Percentiles rank a stretch among this genome's conserved stretches.
These are phyloP conservation scores for Parasteatoda tepidariorum DNA, from an alignment of 1,140 invertebrate species.

Conservation along the genomic window DNA sequence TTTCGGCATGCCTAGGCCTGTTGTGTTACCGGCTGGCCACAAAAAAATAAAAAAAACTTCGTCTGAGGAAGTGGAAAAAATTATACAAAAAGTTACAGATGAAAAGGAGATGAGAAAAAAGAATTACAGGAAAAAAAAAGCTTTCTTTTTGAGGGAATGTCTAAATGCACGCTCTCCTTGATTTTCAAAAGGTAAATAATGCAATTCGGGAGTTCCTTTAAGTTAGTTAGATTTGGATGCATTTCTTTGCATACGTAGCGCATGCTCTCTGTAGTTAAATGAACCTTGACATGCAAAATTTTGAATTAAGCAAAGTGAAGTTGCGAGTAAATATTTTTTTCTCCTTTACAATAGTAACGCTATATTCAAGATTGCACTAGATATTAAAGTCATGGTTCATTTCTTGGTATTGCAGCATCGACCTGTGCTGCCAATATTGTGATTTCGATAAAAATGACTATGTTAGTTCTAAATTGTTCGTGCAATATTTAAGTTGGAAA, in stretches of 20 bases:
- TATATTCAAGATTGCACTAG: no score
- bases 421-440: no score
- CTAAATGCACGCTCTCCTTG: slow-evolving; percentile 23
- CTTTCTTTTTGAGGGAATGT: not conserved
- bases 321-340: no score
- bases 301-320: slow-evolving; percentile 23
- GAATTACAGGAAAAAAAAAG: not conserved
- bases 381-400: no score
- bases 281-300: slow-evolving; percentile 1
- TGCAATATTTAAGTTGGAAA: no score
- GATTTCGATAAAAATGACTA: no score
- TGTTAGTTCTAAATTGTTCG: no score
- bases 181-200: slow-evolving; percentile 32
- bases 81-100: not conserved
- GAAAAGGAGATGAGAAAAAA: not conserved
- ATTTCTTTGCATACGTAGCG: not conserved
- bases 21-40: slow-evolving; percentile 12
- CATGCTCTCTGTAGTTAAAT: slow-evolving; percentile 2
- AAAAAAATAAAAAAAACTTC: slow-evolving; percentile 23
- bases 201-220: slow-evolving; percentile 9
- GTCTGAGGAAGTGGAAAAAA: not conserved
- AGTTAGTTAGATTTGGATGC: not conserved
- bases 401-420: no score
- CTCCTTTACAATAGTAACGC: no score
- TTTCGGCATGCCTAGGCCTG: not conserved